Percentiles rank a stretch among this genome's conserved stretches.
Evolutionary conservation across 2,113 vertebrate genomes (phyloP).

Genomic region (Eulemur macaco): DNA sequence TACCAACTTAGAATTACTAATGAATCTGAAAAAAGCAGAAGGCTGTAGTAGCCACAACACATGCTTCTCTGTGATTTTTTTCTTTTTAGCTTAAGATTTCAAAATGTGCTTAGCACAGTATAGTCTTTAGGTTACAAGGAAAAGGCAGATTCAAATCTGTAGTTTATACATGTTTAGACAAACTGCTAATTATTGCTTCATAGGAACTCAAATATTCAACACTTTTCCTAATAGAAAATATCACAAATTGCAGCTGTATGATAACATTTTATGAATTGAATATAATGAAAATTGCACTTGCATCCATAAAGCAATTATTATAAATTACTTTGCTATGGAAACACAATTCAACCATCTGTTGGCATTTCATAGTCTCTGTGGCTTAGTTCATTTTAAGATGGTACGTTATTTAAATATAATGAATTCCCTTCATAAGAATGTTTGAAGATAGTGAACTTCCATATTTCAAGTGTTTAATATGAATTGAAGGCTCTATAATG

Average conservation of each 20-base stretch:
- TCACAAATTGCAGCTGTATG: constrained; percentile 80
- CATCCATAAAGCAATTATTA: constrained; percentile 88
- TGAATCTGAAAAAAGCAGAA: constrained; percentile 51
- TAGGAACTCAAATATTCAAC: constrained; percentile 80
- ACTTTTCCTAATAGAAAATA: constrained; percentile 81
- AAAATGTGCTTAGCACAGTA: background rate
- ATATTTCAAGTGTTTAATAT: constrained; percentile 53
- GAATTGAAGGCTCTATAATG: background rate
- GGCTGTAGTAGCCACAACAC: constrained; percentile 25
- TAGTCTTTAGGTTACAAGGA: constrained; percentile 15
- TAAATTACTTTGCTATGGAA: constrained; percentile 91
- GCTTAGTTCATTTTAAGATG: constrained; percentile 83
- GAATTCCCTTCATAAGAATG: constrained; percentile 66
- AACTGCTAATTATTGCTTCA: constrained; percentile 72
- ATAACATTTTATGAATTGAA: constrained; percentile 87
- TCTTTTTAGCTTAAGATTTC: constrained; percentile 38
- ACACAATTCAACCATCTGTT: constrained; percentile 89
- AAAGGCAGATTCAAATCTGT: constrained; percentile 75
- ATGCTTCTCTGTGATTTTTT: background rate
- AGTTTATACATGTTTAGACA: constrained; percentile 70
- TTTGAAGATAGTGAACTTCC: constrained; percentile 71
- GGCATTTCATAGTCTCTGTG: constrained; percentile 84
- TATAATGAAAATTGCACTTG: constrained; percentile 87
- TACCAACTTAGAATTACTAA: constrained; percentile 58
- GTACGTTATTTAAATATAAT: constrained; percentile 82